Base-by-base conservation (phyloP, 2,888 invertebrate genomes). In the Hypselothyrea guttata region DNA sequence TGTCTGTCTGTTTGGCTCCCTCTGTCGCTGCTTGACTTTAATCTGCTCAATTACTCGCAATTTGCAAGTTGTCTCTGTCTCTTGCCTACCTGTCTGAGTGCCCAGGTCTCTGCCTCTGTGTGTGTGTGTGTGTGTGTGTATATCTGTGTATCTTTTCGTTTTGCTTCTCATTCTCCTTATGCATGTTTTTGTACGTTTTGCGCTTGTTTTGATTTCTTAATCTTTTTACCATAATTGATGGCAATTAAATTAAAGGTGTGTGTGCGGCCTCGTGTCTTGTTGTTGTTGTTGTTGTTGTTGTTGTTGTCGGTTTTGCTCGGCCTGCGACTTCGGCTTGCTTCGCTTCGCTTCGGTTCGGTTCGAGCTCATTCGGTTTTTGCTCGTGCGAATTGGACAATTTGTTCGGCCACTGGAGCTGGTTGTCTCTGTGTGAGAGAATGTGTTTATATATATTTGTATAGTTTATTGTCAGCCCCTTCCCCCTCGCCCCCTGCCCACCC, bases 151-250 rank as follows among this genome's bases (percentile, higher is more conserved):
- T 33, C 49, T 60, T 65, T 74, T 63, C 60, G 62, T 65, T 84
- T 71, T 71, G 57, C 59, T 46, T 44, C 71, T 59, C 68, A 69
- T 84, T 84, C 85, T 51, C 65, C 71, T 68, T 78, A 74, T 78
- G 67, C 62, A 68, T 72, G 65, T 83, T 83, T 62, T 60, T 78
- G 54, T 73, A 73, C 72, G 67, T 67, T 82, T 75, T 86, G 70
- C 61, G 84, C 72, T 85, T 84, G 75, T 86, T 86, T 86, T 86
- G 81, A 85, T 85, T 86, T 86, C 86, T 85, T 86, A 84, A 86
- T 85, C 82, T 81, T 84, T 86, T 86, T 75, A 78, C 77, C 86
- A 74, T 84, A 84, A 83, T 86, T 83, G 86, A 84, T 83, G 83
- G 82, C 86, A 86, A 83, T 83, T 83, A 86, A 86, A 75, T 77